These are phyloP conservation scores for Tanypteryx hageni DNA, from an alignment of 2,888 invertebrate genomes.

Conservation along the genomic window DNA sequence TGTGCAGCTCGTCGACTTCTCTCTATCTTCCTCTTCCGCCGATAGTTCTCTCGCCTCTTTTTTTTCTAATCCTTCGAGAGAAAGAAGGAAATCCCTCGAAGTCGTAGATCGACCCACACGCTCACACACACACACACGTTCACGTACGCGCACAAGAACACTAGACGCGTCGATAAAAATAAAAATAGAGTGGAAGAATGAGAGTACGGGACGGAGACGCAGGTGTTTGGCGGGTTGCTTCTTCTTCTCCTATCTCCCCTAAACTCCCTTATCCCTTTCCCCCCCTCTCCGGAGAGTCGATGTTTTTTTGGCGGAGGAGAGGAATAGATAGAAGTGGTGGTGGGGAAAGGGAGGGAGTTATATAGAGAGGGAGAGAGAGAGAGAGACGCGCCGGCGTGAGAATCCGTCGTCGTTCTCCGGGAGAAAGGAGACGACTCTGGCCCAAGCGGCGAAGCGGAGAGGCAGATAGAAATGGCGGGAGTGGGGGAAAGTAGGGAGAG, in stretches of 20 bases:
- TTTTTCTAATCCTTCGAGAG: not conserved
- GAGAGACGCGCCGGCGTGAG: not conserved
- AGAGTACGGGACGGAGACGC: not conserved
- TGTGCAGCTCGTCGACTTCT: not conserved
- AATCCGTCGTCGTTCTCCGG: slow-evolving; percentile 43
- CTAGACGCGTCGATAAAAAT: too few relatives aligned
- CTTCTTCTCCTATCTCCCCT: not conserved
- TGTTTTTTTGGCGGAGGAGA: not conserved
- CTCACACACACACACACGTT: not conserved
- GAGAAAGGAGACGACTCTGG: slow-evolving; percentile 53
- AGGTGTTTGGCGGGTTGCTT: not conserved
- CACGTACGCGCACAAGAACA: not conserved
- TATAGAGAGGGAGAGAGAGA: not conserved
- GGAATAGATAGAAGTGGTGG: not conserved
- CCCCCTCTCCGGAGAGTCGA: too few relatives aligned
- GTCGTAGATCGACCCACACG: too few relatives aligned
- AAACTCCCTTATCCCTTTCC: too few relatives aligned
- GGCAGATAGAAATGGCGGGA: not conserved
- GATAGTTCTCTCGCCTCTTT: not conserved
- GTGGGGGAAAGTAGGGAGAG: not conserved
- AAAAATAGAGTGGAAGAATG: not conserved
- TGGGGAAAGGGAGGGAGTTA: not conserved
- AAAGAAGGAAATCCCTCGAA: too few relatives aligned
- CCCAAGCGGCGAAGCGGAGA: slow-evolving; percentile 32
- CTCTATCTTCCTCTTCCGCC: not conserved